A percentile compares a stretch with the other conserved stretches of the same genome.
Evolutionary conservation across 2,797 vertebrate species (phyloP).

Genomic region (Amblyopsis hoosieri): DNA sequence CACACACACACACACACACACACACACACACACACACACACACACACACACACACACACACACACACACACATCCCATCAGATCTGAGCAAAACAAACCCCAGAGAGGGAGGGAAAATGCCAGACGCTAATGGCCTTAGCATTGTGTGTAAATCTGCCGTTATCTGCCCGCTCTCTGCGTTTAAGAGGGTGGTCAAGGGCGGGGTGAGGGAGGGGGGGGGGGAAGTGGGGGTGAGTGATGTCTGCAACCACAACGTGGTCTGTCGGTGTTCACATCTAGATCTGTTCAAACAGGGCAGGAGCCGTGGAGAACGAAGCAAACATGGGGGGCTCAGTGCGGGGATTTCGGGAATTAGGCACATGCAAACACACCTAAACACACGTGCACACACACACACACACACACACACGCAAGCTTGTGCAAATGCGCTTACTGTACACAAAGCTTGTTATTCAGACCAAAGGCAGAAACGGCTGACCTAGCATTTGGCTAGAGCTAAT

Average conservation of each 20-base stretch:
- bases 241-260: constrained; percentile 45
- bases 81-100: constrained; percentile 76
- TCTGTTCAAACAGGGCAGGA: constrained; percentile 4
- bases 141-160: constrained; percentile 79
- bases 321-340: constrained; percentile 2
- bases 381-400: constrained; percentile 2
- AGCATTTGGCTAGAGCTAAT: constrained; percentile 53
- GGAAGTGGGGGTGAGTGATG: constrained; percentile 55
- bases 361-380: not conserved
- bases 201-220: no score
- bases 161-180: constrained; percentile 72
- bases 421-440: not conserved
- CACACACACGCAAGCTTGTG: not conserved
- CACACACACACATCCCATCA: constrained; percentile 63
- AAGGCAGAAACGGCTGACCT: constrained; percentile 49
- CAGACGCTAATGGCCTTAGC: constrained; percentile 73
- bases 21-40: constrained; percentile 5
- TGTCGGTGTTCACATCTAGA: constrained; percentile 18
- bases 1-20: not conserved
- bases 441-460: constrained; percentile 17
- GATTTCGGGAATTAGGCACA: constrained; percentile 13
- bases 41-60: not conserved
- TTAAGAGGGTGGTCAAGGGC: constrained; percentile 75
- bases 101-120: constrained; percentile 54
- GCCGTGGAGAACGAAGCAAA: constrained; percentile 5